Percentiles rank a stretch among this genome's conserved stretches.
Evolutionary conservation across 92 coral and sea anemone species (phyloP).

Genomic region (Umimayanthus chanpuru): DNA sequence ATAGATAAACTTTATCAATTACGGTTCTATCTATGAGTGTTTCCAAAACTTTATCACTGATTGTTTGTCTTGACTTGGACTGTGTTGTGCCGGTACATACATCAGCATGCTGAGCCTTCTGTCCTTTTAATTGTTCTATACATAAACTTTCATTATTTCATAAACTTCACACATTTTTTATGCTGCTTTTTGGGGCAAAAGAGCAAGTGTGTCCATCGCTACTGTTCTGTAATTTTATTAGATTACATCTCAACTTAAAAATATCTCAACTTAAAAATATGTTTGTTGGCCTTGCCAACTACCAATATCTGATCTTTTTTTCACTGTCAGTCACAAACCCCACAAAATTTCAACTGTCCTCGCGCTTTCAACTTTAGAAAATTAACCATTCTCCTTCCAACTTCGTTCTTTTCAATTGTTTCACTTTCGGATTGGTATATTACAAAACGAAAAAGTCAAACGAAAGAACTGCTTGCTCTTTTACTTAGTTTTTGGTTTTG

Average conservation of each 20-base stretch:
- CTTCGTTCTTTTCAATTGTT: neutral
- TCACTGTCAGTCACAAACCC: neutral
- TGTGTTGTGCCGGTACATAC: neutral
- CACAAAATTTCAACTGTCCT: neutral
- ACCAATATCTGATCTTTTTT: too few relatives aligned
- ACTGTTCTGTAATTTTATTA: neutral
- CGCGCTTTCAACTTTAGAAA: too few relatives aligned
- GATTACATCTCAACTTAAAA: too few relatives aligned
- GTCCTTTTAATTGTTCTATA: neutral
- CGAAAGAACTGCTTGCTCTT: too few relatives aligned
- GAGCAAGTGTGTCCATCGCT: neutral
- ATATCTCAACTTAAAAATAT: too few relatives aligned
- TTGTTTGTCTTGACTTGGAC: neutral
- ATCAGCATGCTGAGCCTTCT: neutral
- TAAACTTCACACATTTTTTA: too few relatives aligned
- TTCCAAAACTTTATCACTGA: neutral
- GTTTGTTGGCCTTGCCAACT: neutral
- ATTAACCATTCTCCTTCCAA: neutral
- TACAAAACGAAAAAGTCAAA: too few relatives aligned
- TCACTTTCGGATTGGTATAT: too few relatives aligned
- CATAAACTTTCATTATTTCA: neutral
- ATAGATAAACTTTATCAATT: neutral
- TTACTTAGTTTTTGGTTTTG: too few relatives aligned
- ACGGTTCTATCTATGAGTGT: neutral
- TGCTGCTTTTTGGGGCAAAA: neutral